Evolutionary conservation across 2,888 invertebrate species (phyloP), one percentile per base, ranked within the genome.

Genomic region (Pollenia angustigena): DNA sequence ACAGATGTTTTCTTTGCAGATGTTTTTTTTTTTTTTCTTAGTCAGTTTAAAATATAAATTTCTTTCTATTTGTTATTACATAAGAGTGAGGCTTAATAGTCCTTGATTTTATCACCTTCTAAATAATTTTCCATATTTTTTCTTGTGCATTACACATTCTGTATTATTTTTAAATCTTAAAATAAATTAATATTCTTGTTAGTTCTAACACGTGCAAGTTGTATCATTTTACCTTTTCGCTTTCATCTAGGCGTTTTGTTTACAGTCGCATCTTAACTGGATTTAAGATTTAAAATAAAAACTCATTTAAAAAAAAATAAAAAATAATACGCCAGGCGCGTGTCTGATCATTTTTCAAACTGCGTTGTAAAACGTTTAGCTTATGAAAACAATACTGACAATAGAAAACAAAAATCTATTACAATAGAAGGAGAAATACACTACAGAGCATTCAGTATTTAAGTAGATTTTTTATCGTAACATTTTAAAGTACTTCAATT

Each of bases 11-110:
- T 32, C 32, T 6, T 32, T 32, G 32, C n/a, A 54, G 4, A 16
- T 56, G 56, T 8, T n/a, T 52, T 8, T 52, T 66, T 8, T n/a
- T 52, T 8, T 52, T 16, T 3, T 23, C 23, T 23, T 2, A 23
- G 23, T 23, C n/a, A 68, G 42, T 32, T 52, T 42, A 69, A 62
- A 60, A 79, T 79, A 44, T 16, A 69, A 79, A 79, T 71, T 60
- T 62, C 69, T 69, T 79, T 69, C 60, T 62, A 69, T 62, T 42
- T 79, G 69, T 69, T 50, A 79, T 69, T 54, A 60, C 69, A 62
- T 60, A 58, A 32, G 32, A 32, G 32, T 32, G 32, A 32, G 32
- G 32, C 6, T 60, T 79, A 18, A n/a, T 64, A 14, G 23, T 11
- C 8, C 16, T 52, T 16, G 12, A 23, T 56, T 23, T 10, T 23